Base-by-base conservation (phyloP, 2,888 invertebrate genomes). In the Brachynemurus nebulosus region DNA sequence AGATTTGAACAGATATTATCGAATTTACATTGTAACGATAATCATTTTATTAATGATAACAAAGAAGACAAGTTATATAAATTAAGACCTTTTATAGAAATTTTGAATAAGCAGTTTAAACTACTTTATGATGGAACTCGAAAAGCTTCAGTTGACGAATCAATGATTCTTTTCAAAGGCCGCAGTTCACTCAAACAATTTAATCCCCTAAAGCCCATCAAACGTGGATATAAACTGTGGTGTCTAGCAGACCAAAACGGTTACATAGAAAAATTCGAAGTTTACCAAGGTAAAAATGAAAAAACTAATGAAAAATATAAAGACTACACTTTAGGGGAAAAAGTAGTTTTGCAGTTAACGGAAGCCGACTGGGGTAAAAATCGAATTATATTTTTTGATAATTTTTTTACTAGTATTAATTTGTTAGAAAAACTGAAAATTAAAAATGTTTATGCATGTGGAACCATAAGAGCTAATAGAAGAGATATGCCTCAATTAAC, bases 301-400 rank as follows among this genome's bases (percentile, higher is more conserved):
- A 12, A 41, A 41, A 7, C 30, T 12, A 12, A 11, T 5, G 11
- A 36, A 11, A 25, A 30, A 34, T 41, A 30, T 34, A 43, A 44
- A 25, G 47, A 47, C n/a, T 54, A 40, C 44, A 50, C 50, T 12
- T 45, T 52, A 20, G 55, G 51, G 7, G 52, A 53, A 46, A 45
- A 50, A 38, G 48, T 54, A 12, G 51, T 55, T 21, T 40, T 55
- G 14, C 23, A 37, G 17, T 35, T 54, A 6, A 53, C 47, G 12
- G 45, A 53, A 49, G 33, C 14, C 2, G 42, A 50, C 18, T 49
- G 50, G 48, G 48, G 42, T 6, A 47, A 48, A 35, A 23, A 49
- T n/a, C 25, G 45, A 14, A 45, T 43, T 25, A 34, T 46, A 8
- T 23, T 49, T 38, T 49, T 51, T 42, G 51, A 48, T 38, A 48